These are phyloP conservation scores for Nomada flava DNA, from an alignment of 2,888 invertebrate species.

Conservation along the genomic window DNA sequence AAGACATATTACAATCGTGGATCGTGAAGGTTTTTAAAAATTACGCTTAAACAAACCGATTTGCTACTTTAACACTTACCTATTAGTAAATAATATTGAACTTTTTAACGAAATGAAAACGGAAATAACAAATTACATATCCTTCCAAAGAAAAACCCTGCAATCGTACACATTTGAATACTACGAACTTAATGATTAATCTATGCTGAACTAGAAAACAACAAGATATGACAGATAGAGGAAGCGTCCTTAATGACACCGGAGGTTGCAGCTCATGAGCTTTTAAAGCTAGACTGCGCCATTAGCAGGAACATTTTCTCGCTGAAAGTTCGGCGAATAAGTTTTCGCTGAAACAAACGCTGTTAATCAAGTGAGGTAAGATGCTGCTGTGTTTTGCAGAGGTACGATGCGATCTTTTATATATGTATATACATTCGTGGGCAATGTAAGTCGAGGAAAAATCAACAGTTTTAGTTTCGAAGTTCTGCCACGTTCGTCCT, in stretches of 20 bases:
- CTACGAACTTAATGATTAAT: too few relatives aligned
- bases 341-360: conserved; percentile 7
- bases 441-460: conserved; percentile 2
- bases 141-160: not conserved
- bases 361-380: conserved; percentile 3
- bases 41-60: too few relatives aligned
- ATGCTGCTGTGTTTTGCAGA: not conserved
- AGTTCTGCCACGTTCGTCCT: not conserved
- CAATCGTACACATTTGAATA: not conserved
- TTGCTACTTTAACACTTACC: too few relatives aligned
- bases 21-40: too few relatives aligned
- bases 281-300: not conserved
- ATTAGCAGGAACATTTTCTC: conserved; percentile 18
- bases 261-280: not conserved
- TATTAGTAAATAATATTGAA: too few relatives aligned
- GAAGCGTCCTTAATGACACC: conserved; percentile 22
- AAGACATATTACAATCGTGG: too few relatives aligned
- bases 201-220: not conserved
- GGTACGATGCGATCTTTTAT: not conserved
- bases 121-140: too few relatives aligned
- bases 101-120: too few relatives aligned
- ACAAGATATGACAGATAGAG: not conserved
- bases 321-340: conserved; percentile 10
- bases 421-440: too few relatives aligned
- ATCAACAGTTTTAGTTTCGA: conserved; percentile 8